Evolutionary conservation across 2,113 vertebrate species (phyloP).

Genomic region (Apodemus speciosus): DNA sequence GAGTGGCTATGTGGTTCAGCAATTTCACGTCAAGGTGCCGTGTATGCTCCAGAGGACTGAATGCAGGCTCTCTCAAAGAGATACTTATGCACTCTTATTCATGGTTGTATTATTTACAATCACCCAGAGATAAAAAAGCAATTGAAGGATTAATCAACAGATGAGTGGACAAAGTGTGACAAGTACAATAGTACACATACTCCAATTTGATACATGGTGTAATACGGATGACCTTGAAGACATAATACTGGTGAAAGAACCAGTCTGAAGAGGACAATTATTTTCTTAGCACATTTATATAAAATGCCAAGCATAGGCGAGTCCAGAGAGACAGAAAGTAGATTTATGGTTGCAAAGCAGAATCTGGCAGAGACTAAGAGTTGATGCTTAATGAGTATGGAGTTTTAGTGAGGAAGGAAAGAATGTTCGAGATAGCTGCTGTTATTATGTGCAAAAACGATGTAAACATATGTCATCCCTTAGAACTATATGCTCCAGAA

Average conservation of each 20-base stretch:
- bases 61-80: background rate
- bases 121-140: background rate
- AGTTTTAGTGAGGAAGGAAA: background rate
- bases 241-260: background rate
- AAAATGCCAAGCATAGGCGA: background rate
- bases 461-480: background rate
- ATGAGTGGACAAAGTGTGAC: background rate
- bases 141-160: background rate
- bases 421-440: background rate
- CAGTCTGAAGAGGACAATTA: slow-evolving; percentile 31
- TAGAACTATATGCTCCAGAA: background rate
- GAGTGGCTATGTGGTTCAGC: background rate
- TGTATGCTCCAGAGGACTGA: background rate
- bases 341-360: background rate
- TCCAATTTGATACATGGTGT: background rate
- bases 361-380: background rate
- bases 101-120: background rate
- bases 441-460: background rate
- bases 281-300: background rate
- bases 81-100: background rate
- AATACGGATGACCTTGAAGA: background rate
- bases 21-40: background rate
- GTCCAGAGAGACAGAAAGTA: background rate
- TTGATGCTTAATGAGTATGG: background rate
- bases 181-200: background rate